Evolutionary conservation across 2,888 invertebrate species (phyloP), one percentile per base, ranked within the genome.

Genomic region (Drosophila phalerata): DNA sequence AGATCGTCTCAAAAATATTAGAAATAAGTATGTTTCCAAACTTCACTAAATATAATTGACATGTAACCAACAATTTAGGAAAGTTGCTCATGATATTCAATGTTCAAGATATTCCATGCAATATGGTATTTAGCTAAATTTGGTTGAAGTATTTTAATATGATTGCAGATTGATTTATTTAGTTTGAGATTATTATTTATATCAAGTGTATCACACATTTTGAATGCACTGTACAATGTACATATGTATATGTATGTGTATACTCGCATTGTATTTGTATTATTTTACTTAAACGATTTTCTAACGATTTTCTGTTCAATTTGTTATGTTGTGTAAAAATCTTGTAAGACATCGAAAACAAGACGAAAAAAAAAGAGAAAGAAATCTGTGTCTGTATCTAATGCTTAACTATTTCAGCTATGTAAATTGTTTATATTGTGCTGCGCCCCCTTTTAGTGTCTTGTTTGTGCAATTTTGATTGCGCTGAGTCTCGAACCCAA

Each of bases 341-440:
- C 11, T 43, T 55, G 71, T 62, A 52, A 38, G 38, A 45, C 22
- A 9, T 11, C 8, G 25, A 52, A 38, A 40, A 17, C 38, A 56
- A 49, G 65, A 60, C 22, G 11, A n/a, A 55, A 49, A 13, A 56
- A 49, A 13, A 56, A 48, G 62, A 60, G 45, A 57, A 58, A 57
- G 45, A 77, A 66, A 67, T 53, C 53, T 55, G 65, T 81, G 66
- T 53, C 53, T 55, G 65, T 81, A 65, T 55, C 51, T 80, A 78
- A 78, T 47, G 81, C 77, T 78, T 80, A 34, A 56, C 43, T 61
- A 65, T 78, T 80, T 69, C 78, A 80, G 77, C 81, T 80, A 67
- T 70, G 63, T 76, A 65, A 17, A 77, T 72, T 77, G 49, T 79
- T 76, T 40, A 66, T 69, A 63, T 66, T 77, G 49, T 66, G 69